These are phyloP conservation scores for Tigriopus japonicus DNA, from an alignment of 1,140 invertebrate genomes.

Conservation along the genomic window DNA sequence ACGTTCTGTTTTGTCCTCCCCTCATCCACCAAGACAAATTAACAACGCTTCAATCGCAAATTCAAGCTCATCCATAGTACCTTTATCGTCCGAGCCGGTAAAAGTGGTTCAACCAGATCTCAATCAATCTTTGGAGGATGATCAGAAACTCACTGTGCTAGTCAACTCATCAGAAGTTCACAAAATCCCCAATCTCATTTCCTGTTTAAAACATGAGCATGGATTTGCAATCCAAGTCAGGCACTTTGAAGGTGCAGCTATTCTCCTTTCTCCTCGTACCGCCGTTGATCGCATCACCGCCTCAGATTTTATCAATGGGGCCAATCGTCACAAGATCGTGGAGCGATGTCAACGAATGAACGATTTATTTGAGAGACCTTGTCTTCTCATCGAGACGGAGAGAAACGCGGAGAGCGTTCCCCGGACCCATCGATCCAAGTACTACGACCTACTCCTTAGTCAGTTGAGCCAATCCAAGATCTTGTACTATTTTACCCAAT, in stretches of 20 bases:
- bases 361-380: constrained; percentile 5
- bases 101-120: too few species aligned
- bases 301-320: not conserved
- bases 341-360: not conserved
- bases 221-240: not conserved
- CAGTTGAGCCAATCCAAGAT: constrained; percentile 10
- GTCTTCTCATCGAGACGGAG: not conserved
- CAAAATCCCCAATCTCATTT: not conserved
- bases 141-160: not conserved
- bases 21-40: too few species aligned
- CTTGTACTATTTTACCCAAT: not conserved
- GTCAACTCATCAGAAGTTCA: constrained; percentile 7
- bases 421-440: not conserved
- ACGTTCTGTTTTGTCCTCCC: too few species aligned
- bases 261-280: not conserved
- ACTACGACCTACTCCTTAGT: not conserved
- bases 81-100: too few species aligned
- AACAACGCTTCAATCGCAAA: too few species aligned
- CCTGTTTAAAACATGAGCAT: not conserved
- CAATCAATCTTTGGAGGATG: not conserved
- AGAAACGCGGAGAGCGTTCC: not conserved
- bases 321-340: not conserved
- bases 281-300: not conserved
- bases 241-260: constrained; percentile 1
- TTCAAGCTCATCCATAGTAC: too few species aligned